Base-by-base conservation (phyloP, 2,797 vertebrate genomes). In the Myotis myotis region DNA sequence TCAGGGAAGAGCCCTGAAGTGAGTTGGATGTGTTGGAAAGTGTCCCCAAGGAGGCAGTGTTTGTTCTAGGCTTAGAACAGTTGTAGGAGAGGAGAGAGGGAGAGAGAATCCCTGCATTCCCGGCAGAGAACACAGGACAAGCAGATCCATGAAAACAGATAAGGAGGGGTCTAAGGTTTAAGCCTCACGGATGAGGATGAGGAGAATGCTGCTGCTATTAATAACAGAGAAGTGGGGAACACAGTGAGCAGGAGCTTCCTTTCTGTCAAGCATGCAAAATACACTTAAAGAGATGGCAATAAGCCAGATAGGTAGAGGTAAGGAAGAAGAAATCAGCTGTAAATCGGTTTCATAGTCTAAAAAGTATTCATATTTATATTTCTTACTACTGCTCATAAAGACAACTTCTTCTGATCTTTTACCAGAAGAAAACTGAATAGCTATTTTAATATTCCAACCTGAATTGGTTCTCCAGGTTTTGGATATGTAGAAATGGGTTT, bases 121-220 rank as follows among this genome's bases (percentile, higher is more conserved):
- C 87, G 17, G 47, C n/a, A 20, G 44, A 82, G 75, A 95, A 94
- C 92, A 87, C 0, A 94, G 20, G 41, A 64, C 9, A 17, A 55
- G 25, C 44, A 86, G 51, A 87, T 44, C 44, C 72, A 94, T 13
- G 36, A 94, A 68, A 81, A 79, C 70, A 89, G 81, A 92, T 53
- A 72, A 68, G 80, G 36, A 86, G 25, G 20, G 49, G 20, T n/a
- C 60, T 93, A 64, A 75, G 33, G 33, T 76, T 79, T 92, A 85
- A 96, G 94, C 44, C 33, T 62, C 47, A 44, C 60, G 82, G 75
- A 81, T 64, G 64, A 95, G 82, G 75, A 81, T 64, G 64, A 95
- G 47, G n/a, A 76, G 86, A 93, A 93, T 75, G 81, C 82, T 19
- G 72, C 87, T 47, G 51, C 41, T 79, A 75, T 79, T 89, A 96